A percentile compares a stretch with the other conserved stretches of the same genome.
These are phyloP conservation scores for Theocolax elegans DNA, from an alignment of 1,140 invertebrate genomes.

Conservation along the genomic window DNA sequence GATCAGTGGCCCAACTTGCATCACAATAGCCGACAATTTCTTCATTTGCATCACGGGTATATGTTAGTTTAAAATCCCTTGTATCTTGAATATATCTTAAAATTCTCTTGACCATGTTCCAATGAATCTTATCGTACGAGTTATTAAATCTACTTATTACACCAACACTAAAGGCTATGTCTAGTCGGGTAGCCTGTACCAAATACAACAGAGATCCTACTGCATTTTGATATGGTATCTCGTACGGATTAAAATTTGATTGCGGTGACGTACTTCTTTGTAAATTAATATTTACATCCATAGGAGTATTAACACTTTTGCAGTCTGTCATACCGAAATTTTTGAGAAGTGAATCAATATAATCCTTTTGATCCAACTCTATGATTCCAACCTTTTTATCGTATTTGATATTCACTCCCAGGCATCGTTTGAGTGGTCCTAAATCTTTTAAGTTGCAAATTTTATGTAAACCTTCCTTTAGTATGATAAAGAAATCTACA, in stretches of 20 bases:
- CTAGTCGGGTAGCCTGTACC: slow-evolving; percentile 54
- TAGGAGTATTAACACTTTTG: background rate
- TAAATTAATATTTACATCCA: background rate
- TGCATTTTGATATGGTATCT: slow-evolving; percentile 47
- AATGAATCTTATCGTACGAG: slow-evolving; percentile 45
- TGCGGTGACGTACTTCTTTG: too few species aligned
- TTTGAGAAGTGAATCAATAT: background rate
- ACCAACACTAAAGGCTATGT: slow-evolving; percentile 55
- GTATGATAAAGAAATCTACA: background rate
- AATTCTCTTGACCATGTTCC: slow-evolving; percentile 49
- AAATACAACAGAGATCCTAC: slow-evolving; percentile 58
- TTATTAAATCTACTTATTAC: slow-evolving; percentile 45
- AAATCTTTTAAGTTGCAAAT: too few species aligned
- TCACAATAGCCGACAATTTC: background rate
- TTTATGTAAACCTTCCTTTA: background rate
- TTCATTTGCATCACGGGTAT: background rate
- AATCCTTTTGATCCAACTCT: background rate
- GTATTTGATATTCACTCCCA: background rate
- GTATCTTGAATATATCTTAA: slow-evolving; percentile 51
- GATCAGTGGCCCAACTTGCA: background rate
- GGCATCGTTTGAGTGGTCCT: background rate
- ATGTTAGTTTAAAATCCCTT: slow-evolving; percentile 35
- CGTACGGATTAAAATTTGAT: background rate
- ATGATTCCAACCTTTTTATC: background rate
- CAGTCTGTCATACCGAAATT: background rate